Evolutionary conservation across 2,888 invertebrate genomes (phyloP).

Genomic region (Phyllotreta striolata): DNA sequence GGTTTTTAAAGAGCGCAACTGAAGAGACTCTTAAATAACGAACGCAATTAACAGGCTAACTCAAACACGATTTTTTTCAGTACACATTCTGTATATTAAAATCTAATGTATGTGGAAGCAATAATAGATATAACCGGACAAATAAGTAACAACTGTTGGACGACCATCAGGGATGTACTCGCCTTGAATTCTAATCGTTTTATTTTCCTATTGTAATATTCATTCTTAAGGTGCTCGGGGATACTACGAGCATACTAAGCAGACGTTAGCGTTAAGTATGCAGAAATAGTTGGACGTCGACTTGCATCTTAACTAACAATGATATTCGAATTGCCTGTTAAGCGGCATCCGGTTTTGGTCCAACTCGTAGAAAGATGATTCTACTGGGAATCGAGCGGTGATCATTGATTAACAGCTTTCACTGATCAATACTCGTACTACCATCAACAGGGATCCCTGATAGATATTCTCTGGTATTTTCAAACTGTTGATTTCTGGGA

Average conservation of each 20-base stretch:
- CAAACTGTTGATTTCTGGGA: too few species aligned
- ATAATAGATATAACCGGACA: constrained; percentile 37
- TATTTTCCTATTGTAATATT: constrained; percentile 51
- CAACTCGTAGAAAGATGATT: constrained; percentile 22
- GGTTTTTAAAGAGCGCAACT: too few species aligned
- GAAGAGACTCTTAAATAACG: too few species aligned
- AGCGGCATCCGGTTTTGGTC: constrained; percentile 52
- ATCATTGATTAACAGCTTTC: too few species aligned
- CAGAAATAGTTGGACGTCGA: constrained; percentile 44
- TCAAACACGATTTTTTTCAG: too few species aligned
- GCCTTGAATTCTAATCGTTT: constrained; percentile 43
- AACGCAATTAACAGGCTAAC: too few species aligned
- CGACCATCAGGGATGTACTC: constrained; percentile 34
- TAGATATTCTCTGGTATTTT: too few species aligned
- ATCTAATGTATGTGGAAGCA: constrained; percentile 8
- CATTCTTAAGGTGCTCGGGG: constrained; percentile 51
- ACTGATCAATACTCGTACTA: too few species aligned
- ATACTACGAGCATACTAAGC: constrained; percentile 51
- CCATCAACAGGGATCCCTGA: too few species aligned
- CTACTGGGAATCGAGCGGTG: too few species aligned
- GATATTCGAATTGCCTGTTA: constrained; percentile 54
- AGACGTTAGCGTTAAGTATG: constrained; percentile 46
- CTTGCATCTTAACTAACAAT: constrained; percentile 53
- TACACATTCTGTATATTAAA: background rate
- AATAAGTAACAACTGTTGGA: constrained; percentile 26